These are phyloP conservation scores for Psittacara wagleri DNA, from an alignment of 2,113 vertebrate species.

Conservation along the genomic window DNA sequence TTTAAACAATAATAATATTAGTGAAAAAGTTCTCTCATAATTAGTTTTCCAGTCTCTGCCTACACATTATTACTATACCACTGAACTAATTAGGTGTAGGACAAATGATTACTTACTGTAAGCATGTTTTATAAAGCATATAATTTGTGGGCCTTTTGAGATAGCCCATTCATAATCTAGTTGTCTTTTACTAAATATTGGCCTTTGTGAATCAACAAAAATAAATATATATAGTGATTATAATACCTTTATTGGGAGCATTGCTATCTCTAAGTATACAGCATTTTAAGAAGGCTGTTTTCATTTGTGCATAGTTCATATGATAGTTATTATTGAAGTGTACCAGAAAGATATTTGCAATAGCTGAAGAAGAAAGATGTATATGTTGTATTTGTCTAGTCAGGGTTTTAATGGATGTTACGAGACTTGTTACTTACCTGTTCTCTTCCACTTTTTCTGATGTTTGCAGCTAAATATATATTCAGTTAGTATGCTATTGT, in stretches of 20 bases:
- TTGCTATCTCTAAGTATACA: background rate
- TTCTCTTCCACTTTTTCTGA: accelerated
- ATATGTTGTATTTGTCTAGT: background rate
- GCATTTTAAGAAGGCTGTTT: background rate
- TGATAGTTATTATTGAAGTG: background rate
- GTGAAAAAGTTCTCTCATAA: background rate
- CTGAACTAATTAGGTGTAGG: conserved; percentile 21
- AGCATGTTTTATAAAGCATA: conserved; percentile 1
- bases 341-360: background rate
- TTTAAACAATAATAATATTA: conserved; percentile 18
- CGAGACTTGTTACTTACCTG: background rate
- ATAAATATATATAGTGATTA: background rate
- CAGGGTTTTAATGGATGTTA: background rate
- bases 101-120: conserved; percentile 44
- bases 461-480: background rate
- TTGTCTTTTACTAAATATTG: background rate
- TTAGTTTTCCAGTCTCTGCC: conserved; percentile 28
- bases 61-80: background rate
- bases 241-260: background rate
- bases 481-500: background rate
- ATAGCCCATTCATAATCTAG: background rate
- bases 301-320: background rate
- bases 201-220: background rate
- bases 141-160: background rate
- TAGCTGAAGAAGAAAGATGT: background rate